These are phyloP conservation scores for Microctenopoma steveboyesi DNA, from an alignment of 2,797 vertebrate genomes.

Conservation along the genomic window DNA sequence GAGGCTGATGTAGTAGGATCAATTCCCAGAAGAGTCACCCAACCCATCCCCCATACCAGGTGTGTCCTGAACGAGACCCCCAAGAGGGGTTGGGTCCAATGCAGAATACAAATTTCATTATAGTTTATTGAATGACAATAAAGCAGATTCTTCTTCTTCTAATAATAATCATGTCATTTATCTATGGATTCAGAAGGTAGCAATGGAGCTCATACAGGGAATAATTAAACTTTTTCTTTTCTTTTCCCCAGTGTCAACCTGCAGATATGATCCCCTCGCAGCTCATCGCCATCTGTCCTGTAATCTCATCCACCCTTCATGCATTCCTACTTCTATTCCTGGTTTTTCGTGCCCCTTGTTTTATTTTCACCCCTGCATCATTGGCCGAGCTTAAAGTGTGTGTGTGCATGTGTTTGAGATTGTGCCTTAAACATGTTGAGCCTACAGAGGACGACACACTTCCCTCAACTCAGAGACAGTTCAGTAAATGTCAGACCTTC, in stretches of 20 bases:
- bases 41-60: too few species aligned
- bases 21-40: too few species aligned
- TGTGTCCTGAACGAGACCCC: too few species aligned
- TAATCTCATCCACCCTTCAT: constrained; percentile 41
- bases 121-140: too few species aligned
- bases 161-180: neutral
- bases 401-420: neutral
- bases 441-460: constrained; percentile 31
- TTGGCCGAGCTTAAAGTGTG: constrained; percentile 7
- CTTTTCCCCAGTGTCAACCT: constrained; percentile 38
- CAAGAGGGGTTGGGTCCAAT: too few species aligned
- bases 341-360: constrained; percentile 1
- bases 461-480: constrained; percentile 27
- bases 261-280: constrained; percentile 62
- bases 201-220: constrained; percentile 32
- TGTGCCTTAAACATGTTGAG: constrained; percentile 23
- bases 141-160: too few species aligned
- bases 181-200: constrained; percentile 27
- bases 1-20: too few species aligned
- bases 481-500: constrained; percentile 70
- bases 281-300: constrained; percentile 66
- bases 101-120: too few species aligned
- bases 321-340: constrained; percentile 10
- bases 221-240: constrained; percentile 34
- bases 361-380: constrained; percentile 28